Conservation (phyloP, 2,888 invertebrate genomes). For the Tanytarsus gracilentus region DNA sequence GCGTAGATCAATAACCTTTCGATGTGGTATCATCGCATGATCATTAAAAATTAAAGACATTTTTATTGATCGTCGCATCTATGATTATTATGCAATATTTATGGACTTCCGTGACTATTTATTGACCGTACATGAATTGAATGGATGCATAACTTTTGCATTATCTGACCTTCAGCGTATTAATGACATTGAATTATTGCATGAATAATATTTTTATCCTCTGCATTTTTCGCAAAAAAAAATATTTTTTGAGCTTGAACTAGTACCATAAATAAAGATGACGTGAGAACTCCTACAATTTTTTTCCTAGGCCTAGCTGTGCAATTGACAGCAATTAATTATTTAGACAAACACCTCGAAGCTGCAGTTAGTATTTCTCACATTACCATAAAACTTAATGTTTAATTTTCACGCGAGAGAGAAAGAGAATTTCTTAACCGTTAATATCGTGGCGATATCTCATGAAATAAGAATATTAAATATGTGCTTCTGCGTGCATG, state of each 20-base stretch:
- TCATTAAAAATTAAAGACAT: too few relatives aligned
- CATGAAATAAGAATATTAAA: too few relatives aligned
- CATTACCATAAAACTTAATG: too few relatives aligned
- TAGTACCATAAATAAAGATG: neutral
- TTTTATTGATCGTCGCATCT: too few relatives aligned
- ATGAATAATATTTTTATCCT: neutral
- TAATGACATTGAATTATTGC: neutral
- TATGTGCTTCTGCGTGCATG: too few relatives aligned
- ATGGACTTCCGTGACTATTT: neutral
- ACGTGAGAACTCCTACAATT: constrained; percentile 11
- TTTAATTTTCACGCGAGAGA: too few relatives aligned
- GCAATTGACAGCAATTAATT: constrained; percentile 8
- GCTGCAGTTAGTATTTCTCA: too few relatives aligned
- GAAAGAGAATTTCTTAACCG: too few relatives aligned
- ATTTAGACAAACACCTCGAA: neutral
- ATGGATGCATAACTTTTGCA: neutral
- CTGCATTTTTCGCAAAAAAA: neutral
- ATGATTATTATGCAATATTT: constrained; percentile 7
- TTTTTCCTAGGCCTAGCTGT: neutral
- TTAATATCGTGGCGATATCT: too few relatives aligned
- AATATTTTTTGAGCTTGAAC: neutral
- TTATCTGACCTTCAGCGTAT: constrained; percentile 4
- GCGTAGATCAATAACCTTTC: neutral
- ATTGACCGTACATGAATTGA: neutral
- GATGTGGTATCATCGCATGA: too few relatives aligned